Conservation (phyloP, 2,888 invertebrate genomes). For the Eupithecia inturbata region DNA sequence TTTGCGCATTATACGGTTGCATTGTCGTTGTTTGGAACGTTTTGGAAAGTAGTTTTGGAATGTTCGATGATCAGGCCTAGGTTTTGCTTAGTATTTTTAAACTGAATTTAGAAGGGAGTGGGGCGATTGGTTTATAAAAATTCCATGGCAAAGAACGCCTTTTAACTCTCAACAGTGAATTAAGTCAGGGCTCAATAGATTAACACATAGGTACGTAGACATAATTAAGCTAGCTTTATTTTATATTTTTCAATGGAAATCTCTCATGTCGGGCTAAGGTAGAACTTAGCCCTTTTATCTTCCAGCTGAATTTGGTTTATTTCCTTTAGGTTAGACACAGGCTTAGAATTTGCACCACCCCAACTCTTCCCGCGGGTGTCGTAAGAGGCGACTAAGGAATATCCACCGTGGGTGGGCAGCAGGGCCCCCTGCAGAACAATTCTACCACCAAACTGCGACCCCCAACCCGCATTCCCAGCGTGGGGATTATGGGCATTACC, state of each 20-base stretch:
- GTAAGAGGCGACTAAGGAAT: no score
- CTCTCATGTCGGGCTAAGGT: neutral
- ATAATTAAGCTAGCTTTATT: neutral
- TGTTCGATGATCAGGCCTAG: neutral
- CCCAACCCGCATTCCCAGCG: no score
- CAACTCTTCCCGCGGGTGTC: no score
- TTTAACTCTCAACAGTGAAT: neutral
- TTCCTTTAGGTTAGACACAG: no score
- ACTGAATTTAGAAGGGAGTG: neutral
- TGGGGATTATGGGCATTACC: no score
- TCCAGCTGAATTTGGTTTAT: no score
- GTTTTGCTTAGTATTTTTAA: neutral
- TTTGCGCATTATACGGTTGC: conserved; percentile 58
- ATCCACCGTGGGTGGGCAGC: no score
- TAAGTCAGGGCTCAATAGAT: neutral
- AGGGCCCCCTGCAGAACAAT: no score
- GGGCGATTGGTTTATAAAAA: neutral
- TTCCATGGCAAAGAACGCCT: neutral
- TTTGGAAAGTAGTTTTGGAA: neutral
- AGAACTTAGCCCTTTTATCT: neutral
- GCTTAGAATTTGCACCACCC: no score
- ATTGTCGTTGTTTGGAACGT: conserved; percentile 32
- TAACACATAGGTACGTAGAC: no score
- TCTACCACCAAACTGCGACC: no score
- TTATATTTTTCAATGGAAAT: neutral